Base-by-base conservation (phyloP, 2,888 invertebrate species). In the Catocala sponsa region DNA sequence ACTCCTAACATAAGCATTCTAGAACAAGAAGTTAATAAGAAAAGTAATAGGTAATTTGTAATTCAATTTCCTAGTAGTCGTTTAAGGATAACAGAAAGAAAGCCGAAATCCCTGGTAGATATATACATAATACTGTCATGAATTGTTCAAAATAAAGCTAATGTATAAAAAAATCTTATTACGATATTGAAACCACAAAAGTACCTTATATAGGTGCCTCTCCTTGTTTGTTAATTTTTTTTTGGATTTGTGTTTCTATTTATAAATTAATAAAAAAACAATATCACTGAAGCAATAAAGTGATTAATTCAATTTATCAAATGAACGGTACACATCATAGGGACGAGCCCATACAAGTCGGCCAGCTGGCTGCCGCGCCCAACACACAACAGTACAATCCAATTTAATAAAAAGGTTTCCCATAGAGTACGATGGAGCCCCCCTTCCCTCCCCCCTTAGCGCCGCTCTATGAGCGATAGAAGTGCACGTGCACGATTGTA, bases 371-470 rank as follows among this genome's bases (percentile, higher is more conserved):
- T 76, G 71, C 75, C 79, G 70, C 78, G 72, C 77, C 70, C 79
- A 63, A 53, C 48, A 53, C 15, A 41, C 35, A 55, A 63, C 56
- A 49, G 69, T 72, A 67, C 79, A 78, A 74, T 81, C 81, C 89
- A 92, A 93, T 94, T 90, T 91, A 90, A 91, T 94, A 92, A 94
- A 94, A 94, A 93, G 94, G 94, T 92, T 94, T 94, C 92, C 87
- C 84, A 87, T 90, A 87, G 85, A 87, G 85, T 80, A 70, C 66
- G 55, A 55, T 63, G 56, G 54, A 58, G 32, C 63, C 59, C 70
- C 71, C 63, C 50, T 9, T 38, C 0, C 60, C 59, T 52, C 51
- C 56, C 42, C 52, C 43, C 55, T 38, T 46, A 53, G 52, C 42
- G 42, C n/a, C 53, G 57, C 56, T 65, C 58, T 71, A 63, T 65